phyloP scores from a whole-genome alignment of 2,113 vertebrate genomes.

The Pelecanus crispus region DNA sequence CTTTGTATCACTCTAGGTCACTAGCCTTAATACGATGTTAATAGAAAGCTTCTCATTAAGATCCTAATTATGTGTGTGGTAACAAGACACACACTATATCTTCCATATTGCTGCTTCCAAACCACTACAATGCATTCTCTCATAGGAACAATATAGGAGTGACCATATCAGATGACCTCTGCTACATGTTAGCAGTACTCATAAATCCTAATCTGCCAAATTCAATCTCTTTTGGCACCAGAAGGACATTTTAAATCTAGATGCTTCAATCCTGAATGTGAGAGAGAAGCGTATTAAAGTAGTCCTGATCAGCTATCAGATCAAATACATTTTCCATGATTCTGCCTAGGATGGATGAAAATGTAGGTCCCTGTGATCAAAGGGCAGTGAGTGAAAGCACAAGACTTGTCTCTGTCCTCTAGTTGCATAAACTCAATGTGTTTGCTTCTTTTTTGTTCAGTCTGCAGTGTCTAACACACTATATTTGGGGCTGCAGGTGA shows the following conservation, averaged over 20 bases:
- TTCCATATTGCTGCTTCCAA: conserved; percentile 23
- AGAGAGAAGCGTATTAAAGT: conserved; percentile 19
- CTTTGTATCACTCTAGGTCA: conserved; percentile 50
- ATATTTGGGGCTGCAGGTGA: conserved; percentile 59
- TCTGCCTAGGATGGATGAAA: conserved; percentile 23
- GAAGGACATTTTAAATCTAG: conserved; percentile 59
- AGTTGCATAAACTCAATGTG: neutral
- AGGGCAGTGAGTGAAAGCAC: conserved; percentile 36
- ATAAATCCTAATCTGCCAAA: conserved; percentile 61
- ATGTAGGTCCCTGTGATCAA: conserved; percentile 1
- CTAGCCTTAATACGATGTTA: conserved; percentile 27
- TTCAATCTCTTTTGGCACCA: conserved; percentile 46
- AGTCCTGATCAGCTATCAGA: conserved; percentile 45
- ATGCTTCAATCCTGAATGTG: conserved; percentile 21
- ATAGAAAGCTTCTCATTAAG: conserved; percentile 57
- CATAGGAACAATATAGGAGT: neutral
- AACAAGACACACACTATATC: conserved; percentile 14
- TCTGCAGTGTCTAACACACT: neutral
- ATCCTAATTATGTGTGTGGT: conserved; percentile 33
- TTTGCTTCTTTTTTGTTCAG: neutral
- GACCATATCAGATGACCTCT: conserved; percentile 43
- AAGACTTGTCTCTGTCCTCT: neutral
- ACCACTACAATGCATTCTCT: neutral
- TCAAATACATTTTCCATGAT: conserved; percentile 27
- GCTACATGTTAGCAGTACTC: neutral